Evolutionary conservation across 2,797 vertebrate genomes (phyloP).

Genomic region (Fistularia tabacaria): DNA sequence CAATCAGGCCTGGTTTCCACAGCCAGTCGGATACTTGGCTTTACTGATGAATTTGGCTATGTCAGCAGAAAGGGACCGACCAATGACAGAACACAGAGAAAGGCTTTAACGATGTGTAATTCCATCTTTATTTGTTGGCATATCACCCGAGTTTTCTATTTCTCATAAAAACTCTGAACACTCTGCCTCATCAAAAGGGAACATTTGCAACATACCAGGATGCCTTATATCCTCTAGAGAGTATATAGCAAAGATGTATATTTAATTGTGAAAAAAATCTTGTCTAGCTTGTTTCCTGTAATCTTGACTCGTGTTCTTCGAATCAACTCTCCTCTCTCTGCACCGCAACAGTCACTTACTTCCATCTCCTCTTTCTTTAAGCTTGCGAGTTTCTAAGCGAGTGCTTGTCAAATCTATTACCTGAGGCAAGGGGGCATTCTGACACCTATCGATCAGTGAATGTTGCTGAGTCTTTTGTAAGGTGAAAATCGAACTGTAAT

Average conservation of each 20-base stretch:
- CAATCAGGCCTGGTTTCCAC: slow-evolving; percentile 53
- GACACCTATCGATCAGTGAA: slow-evolving; percentile 52
- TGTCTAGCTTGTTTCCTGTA: slow-evolving; percentile 11
- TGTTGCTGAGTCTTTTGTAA: slow-evolving; percentile 52
- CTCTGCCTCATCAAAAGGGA: slow-evolving; percentile 4
- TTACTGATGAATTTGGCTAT: slow-evolving; percentile 40
- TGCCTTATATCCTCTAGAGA: slow-evolving; percentile 33
- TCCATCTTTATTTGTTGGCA: too few relatives aligned
- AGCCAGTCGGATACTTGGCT: slow-evolving; percentile 56
- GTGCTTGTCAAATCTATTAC: slow-evolving; percentile 42
- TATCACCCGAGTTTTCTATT: too few relatives aligned
- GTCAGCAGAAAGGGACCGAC: slow-evolving; percentile 1
- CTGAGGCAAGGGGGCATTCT: slow-evolving; percentile 35
- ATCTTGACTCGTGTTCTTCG: slow-evolving; percentile 4
- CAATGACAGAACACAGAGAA: too few relatives aligned
- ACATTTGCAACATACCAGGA: slow-evolving; percentile 16
- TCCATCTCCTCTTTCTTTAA: slow-evolving; percentile 6
- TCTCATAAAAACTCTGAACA: too few relatives aligned
- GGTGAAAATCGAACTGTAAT: slow-evolving; percentile 56
- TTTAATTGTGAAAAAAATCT: slow-evolving; percentile 18
- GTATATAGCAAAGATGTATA: slow-evolving; percentile 11
- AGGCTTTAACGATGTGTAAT: too few relatives aligned
- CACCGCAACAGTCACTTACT: not conserved
- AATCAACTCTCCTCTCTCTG: slow-evolving; percentile 5
- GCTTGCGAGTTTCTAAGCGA: slow-evolving; percentile 21